phyloP scores from a whole-genome alignment of 2,797 vertebrate species.

The Parauchenoglanis ngamensis region DNA sequence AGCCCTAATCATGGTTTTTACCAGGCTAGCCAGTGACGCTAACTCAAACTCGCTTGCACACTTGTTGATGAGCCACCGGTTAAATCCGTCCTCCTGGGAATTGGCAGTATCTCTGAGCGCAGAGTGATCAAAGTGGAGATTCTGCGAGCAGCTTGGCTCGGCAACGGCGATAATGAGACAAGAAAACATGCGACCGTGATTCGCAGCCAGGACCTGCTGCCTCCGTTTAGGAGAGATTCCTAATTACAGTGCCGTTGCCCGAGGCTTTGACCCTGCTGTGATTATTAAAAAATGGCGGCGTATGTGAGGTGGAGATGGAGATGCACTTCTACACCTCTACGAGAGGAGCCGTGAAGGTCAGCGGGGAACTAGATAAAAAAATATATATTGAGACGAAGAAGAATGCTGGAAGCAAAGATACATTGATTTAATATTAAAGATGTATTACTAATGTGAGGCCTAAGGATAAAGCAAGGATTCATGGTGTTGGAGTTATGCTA shows the following conservation, averaged over 20 bases:
- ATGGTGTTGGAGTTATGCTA: conserved; percentile 8
- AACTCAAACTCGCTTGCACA: conserved; percentile 22
- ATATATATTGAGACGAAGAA: neutral
- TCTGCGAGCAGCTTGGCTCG: conserved; percentile 35
- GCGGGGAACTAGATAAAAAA: conserved; percentile 7
- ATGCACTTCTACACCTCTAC: conserved; percentile 13
- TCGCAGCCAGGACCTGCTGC: conserved; percentile 42
- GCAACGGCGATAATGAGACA: conserved; percentile 49
- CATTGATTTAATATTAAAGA: conserved; percentile 55
- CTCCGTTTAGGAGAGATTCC: conserved; percentile 55
- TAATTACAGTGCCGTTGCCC: conserved; percentile 63
- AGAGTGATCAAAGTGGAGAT: conserved; percentile 46
- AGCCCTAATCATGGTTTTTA: conserved; percentile 28
- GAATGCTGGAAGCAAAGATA: conserved; percentile 27
- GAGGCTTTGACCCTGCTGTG: conserved; percentile 62
- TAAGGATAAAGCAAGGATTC: conserved; percentile 30
- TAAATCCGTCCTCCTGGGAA: conserved; percentile 47
- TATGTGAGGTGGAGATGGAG: conserved; percentile 6
- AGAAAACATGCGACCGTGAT: conserved; percentile 47
- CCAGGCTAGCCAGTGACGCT: neutral
- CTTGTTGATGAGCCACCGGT: conserved; percentile 54
- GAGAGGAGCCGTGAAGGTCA: conserved; percentile 67
- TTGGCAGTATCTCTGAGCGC: conserved; percentile 36
- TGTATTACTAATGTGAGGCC: conserved; percentile 58
- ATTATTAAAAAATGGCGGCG: conserved; percentile 62